Percentiles rank a stretch among this genome's conserved stretches.
Evolutionary conservation across 2,888 invertebrate species (phyloP).

Genomic region (Eilema sororculum): DNA sequence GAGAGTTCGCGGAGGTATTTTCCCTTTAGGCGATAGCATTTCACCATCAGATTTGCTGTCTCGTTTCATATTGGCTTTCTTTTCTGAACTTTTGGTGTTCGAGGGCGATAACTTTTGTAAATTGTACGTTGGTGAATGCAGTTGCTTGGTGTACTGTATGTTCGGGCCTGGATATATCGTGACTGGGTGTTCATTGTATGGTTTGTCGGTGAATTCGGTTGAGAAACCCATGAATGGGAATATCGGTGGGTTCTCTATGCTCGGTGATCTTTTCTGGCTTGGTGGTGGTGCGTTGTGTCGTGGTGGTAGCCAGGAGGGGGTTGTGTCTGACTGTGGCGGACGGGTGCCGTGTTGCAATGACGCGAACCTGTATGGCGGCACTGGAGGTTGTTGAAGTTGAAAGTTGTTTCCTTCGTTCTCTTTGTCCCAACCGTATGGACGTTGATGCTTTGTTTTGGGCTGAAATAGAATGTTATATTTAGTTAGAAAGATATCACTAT

Average conservation of each 20-base stretch:
- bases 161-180: conserved; percentile 89
- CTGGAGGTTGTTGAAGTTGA: conserved; percentile 86
- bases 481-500: neutral
- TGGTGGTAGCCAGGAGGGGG: conserved; percentile 81
- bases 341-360: conserved; percentile 89
- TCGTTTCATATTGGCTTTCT: conserved; percentile 70
- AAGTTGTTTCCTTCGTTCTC: conserved; percentile 75
- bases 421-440: conserved; percentile 92
- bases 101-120: conserved; percentile 77
- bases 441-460: conserved; percentile 92
- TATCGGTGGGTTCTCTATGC: conserved; percentile 76
- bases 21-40: conserved; percentile 80
- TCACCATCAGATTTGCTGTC: conserved; percentile 80
- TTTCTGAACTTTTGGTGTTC: conserved; percentile 74
- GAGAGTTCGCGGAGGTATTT: conserved; percentile 90
- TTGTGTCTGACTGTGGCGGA: conserved; percentile 69
- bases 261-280: conserved; percentile 77
- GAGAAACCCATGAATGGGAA: conserved; percentile 85
- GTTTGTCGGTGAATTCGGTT: conserved; percentile 82
- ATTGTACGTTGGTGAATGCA: conserved; percentile 79
- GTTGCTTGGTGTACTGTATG: conserved; percentile 72
- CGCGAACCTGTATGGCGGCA: conserved; percentile 89
- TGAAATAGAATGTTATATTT: conserved; percentile 66
- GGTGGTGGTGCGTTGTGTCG: conserved; percentile 61
- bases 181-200: conserved; percentile 89